These are phyloP conservation scores for Pangasianodon gigas DNA, from an alignment of 2,113 vertebrate species.

Conservation along the genomic window DNA sequence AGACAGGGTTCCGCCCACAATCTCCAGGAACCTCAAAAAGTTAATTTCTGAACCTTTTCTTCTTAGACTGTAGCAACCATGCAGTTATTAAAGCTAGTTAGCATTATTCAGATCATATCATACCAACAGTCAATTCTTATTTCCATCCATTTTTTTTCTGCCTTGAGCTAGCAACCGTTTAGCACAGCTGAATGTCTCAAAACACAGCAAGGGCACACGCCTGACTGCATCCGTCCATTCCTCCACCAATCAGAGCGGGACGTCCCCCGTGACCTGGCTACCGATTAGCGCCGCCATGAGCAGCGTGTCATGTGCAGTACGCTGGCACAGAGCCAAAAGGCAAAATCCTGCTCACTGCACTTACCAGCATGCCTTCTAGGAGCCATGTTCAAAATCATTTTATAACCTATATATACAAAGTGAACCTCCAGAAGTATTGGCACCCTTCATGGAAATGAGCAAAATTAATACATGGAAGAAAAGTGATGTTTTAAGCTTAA, in stretches of 20 bases:
- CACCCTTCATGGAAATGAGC: background rate
- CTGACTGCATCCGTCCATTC: background rate
- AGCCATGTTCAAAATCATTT: background rate
- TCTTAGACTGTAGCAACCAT: too few species aligned
- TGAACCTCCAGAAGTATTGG: background rate
- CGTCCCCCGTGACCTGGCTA: background rate
- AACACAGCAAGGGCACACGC: background rate
- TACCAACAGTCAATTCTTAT: background rate
- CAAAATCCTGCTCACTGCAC: background rate
- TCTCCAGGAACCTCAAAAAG: too few species aligned
- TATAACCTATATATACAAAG: background rate
- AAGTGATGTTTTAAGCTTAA: background rate
- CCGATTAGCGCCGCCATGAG: background rate
- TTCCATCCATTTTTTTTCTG: background rate
- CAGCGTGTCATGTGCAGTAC: background rate
- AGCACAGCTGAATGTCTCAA: background rate
- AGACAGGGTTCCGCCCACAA: too few species aligned
- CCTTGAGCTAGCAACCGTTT: background rate
- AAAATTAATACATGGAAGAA: too few species aligned
- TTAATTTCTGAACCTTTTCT: too few species aligned
- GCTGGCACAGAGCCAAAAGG: background rate
- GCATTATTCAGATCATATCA: background rate
- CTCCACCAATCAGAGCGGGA: background rate
- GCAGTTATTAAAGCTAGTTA: background rate
- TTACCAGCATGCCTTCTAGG: background rate